A percentile compares a stretch with the other conserved stretches of the same genome.
phyloP scores from a whole-genome alignment of 2,113 vertebrate species.

The Mormyrus lacerda region DNA sequence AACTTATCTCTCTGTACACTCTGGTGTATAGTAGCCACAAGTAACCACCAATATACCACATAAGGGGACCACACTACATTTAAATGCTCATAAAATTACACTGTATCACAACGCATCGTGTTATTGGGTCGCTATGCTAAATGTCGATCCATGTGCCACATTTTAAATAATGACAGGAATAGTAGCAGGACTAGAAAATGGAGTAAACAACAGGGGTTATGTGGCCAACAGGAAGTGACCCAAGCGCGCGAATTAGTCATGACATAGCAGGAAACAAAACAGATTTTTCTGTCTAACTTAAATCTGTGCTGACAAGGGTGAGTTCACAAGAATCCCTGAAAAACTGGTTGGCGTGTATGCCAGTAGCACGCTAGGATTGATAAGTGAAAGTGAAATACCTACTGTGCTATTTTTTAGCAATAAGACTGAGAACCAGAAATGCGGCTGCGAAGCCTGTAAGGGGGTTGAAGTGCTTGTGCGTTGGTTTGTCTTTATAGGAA shows the following conservation, averaged over 20 bases:
- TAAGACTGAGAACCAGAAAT: background rate
- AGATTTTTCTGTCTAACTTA: background rate
- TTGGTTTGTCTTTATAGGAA: background rate
- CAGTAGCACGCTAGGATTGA: background rate
- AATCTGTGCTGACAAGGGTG: background rate
- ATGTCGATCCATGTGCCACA: background rate
- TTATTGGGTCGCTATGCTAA: background rate
- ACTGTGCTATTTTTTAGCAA: background rate
- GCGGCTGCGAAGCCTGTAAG: background rate
- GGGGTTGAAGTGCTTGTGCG: background rate
- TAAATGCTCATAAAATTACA: background rate
- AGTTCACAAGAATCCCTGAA: background rate
- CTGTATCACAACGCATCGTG: background rate
- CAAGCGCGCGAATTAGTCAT: background rate
- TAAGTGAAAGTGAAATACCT: background rate
- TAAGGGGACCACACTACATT: background rate
- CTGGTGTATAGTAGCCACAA: background rate
- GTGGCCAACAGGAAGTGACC: background rate
- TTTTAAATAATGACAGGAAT: background rate
- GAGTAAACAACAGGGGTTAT: background rate
- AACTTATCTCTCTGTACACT: background rate
- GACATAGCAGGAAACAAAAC: background rate
- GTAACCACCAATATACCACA: background rate
- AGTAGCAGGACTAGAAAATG: background rate
- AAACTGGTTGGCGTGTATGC: background rate